phyloP scores from a whole-genome alignment of 1,140 invertebrate species.

The Drosophila baimaii region DNA sequence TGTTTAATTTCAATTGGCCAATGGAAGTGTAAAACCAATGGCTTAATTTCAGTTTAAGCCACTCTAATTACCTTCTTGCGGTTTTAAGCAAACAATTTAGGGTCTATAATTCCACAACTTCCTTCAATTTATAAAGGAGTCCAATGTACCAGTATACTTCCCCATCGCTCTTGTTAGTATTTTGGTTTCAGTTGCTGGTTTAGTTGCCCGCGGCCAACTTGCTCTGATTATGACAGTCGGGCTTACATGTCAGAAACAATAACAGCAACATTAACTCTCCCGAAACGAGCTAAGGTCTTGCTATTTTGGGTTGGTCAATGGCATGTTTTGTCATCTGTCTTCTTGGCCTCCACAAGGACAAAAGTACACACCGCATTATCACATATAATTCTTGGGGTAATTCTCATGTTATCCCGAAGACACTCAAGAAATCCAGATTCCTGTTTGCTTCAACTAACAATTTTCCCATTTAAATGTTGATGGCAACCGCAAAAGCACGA shows the following conservation, averaged over 20 bases:
- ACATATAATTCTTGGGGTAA: constrained; percentile 43
- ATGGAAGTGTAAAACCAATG: no score
- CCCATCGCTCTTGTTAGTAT: neutral
- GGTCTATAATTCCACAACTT: no score
- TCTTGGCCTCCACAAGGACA: constrained; percentile 47
- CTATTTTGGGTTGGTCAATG: constrained; percentile 57
- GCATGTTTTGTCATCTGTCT: constrained; percentile 59
- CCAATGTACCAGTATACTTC: neutral
- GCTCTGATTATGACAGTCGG: constrained; percentile 70
- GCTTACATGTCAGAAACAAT: constrained; percentile 58
- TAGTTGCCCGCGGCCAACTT: constrained; percentile 59
- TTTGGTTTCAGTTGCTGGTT: neutral
- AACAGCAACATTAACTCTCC: constrained; percentile 9
- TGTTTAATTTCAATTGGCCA: no score
- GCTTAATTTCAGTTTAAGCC: no score
- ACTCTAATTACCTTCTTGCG: no score
- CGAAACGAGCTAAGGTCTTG: constrained; percentile 20
- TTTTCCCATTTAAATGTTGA: constrained; percentile 55
- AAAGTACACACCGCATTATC: neutral
- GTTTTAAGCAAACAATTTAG: no score
- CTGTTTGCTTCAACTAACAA: constrained; percentile 49
- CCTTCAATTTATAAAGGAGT: no score
- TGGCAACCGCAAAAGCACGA: neutral
- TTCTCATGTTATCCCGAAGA: constrained; percentile 9
- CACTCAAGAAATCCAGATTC: constrained; percentile 44